Evolutionary conservation across 2,113 vertebrate genomes (phyloP).

Genomic region (Sialia sialis): DNA sequence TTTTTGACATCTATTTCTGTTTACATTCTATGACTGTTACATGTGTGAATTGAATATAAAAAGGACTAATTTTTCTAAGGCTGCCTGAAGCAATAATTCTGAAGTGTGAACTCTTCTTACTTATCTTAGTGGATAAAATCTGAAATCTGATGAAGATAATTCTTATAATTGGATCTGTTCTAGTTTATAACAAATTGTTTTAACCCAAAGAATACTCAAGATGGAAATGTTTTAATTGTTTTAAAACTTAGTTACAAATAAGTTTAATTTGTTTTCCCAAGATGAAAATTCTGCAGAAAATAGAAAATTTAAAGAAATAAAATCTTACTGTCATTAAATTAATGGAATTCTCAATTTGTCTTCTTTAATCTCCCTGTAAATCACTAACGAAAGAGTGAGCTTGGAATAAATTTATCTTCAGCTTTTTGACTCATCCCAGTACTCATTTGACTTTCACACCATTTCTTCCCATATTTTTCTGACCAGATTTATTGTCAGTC

Average conservation of each 20-base stretch:
- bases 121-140: slow-evolving; percentile 7
- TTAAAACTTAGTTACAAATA: neutral
- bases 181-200: neutral
- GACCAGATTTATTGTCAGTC: neutral
- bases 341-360: neutral
- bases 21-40: neutral
- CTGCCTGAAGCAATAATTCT: slow-evolving; percentile 8
- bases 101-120: neutral
- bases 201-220: neutral
- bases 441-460: neutral
- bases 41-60: neutral
- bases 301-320: neutral
- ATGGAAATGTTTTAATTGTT: neutral
- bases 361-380: neutral
- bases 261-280: neutral
- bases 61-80: neutral
- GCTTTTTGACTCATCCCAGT: neutral
- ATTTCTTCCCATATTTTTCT: neutral
- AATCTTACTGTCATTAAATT: neutral
- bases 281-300: neutral
- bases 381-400: neutral
- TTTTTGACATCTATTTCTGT: neutral
- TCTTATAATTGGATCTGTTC: neutral
- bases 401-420: neutral
- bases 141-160: slow-evolving; percentile 4